Base-by-base conservation (phyloP, 2,113 vertebrate genomes). In the Ornithorhynchus anatinus region DNA sequence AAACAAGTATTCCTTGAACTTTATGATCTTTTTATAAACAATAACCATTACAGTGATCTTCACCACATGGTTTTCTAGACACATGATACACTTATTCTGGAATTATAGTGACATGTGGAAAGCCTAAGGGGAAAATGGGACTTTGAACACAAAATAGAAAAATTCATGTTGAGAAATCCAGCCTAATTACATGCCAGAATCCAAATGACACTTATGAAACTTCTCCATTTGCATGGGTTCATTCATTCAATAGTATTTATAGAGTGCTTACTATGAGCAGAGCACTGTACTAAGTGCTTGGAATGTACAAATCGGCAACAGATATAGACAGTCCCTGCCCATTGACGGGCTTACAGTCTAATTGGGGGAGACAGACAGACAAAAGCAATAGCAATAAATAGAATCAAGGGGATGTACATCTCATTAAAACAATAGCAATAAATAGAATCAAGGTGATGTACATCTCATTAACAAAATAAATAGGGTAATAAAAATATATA, bases 121-220 rank as follows among this genome's bases (percentile, higher is more conserved):
- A 74, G 72, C 77, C 72, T 66, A 42, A 37, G 59, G 75, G 65
- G 45, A 59, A 75, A 59, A 45, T 52, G 63, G 77, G 69, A 75
- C 69, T 69, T 69, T 59, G 66, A 57, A 69, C 56, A 53, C 33
- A 56, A 56, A 69, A 72, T 35, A 10, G 56, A 32, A n/a, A 23
- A n/a, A 66, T 59, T 63, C 56, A 57, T 37, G 33, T n/a, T 47
- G 42, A 45, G 38, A 47, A 63, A 35, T 52, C 43, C 38, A 16
- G 38, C n/a, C 23, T 33, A 11, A n/a, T 60, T 13, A 4, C 9
- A 10, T n/a, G 19, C 7, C 17, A 44, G 74, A 56, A 31, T 25
- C 0, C 3, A 59, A 69, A 53, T 39, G 45, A 10, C 50, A 39
- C 52, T 65, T 31, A 43, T 42, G 35, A 57, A 72, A 42, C 36